Conservation (phyloP, 2,888 invertebrate species). For the Phoenoteleia sp. region DNA sequence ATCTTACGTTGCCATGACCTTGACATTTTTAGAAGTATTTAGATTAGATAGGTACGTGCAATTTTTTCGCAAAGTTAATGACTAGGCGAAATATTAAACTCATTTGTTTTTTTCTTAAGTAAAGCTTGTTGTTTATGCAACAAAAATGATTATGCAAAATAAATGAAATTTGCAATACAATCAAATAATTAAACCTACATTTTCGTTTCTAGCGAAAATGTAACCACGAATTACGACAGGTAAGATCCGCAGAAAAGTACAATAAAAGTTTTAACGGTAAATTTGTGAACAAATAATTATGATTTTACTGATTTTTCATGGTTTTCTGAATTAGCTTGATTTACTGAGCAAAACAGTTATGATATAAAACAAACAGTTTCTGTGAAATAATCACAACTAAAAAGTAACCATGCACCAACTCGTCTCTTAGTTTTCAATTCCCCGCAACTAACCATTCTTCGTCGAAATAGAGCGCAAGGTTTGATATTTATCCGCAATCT, state of each 20-base stretch:
- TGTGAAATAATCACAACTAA: background rate
- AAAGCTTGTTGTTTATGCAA: background rate
- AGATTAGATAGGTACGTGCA: slow-evolving; percentile 13
- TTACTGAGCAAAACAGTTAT: background rate
- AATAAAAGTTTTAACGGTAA: no score
- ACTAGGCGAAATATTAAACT: slow-evolving; percentile 3
- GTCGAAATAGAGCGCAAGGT: background rate
- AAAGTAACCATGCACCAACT: slow-evolving; percentile 25
- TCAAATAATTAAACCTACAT: slow-evolving; percentile 54
- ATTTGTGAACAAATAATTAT: no score
- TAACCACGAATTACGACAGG: slow-evolving; percentile 83
- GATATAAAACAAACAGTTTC: background rate
- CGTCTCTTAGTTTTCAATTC: background rate
- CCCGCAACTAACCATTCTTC: slow-evolving; percentile 10
- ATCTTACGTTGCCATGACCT: slow-evolving; percentile 16
- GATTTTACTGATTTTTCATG: no score
- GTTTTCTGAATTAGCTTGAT: background rate
- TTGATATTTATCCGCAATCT: slow-evolving; percentile 10
- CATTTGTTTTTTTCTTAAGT: background rate
- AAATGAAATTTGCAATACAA: no score
- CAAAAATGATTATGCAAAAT: background rate
- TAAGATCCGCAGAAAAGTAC: slow-evolving; percentile 76
- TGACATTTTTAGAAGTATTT: slow-evolving; percentile 17
- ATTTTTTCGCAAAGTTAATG: slow-evolving; percentile 15
- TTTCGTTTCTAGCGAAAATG: slow-evolving; percentile 83